These are phyloP conservation scores for Dicaeum eximium DNA, from an alignment of 2,113 vertebrate genomes.

Conservation along the genomic window DNA sequence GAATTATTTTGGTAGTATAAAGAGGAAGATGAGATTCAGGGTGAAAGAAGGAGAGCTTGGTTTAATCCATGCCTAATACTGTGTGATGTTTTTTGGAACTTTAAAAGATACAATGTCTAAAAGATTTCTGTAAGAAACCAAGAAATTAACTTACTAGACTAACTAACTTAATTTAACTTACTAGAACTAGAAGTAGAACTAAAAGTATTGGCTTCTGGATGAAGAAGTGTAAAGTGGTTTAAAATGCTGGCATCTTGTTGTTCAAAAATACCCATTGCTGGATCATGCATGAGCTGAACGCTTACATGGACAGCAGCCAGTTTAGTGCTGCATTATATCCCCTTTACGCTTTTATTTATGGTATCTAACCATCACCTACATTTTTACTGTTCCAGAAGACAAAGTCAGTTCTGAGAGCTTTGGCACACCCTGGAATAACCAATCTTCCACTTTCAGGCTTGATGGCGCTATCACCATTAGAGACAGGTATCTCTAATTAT, in stretches of 20 bases:
- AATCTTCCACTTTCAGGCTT: not conserved
- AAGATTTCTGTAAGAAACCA: not conserved
- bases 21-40: not conserved
- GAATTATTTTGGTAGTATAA: not conserved
- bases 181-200: not conserved
- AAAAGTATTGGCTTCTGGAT: not conserved
- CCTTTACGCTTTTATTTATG: not conserved
- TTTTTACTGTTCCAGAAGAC: not conserved
- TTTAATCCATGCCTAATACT: not conserved
- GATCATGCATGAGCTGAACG: not conserved
- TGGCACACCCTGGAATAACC: not conserved
- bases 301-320: not conserved
- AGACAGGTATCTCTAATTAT: not conserved
- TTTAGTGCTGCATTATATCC: not conserved
- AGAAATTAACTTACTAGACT: not conserved
- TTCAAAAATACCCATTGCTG: not conserved
- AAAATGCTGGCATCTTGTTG: not conserved
- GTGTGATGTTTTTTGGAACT: not conserved
- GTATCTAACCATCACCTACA: not conserved
- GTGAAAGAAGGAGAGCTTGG: not conserved
- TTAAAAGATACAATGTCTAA: not conserved
- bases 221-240: not conserved
- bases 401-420: not conserved
- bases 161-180: no score
- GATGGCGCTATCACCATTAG: not conserved